Base-by-base conservation (phyloP, 2,888 invertebrate genomes). In the Pammene aurita region DNA sequence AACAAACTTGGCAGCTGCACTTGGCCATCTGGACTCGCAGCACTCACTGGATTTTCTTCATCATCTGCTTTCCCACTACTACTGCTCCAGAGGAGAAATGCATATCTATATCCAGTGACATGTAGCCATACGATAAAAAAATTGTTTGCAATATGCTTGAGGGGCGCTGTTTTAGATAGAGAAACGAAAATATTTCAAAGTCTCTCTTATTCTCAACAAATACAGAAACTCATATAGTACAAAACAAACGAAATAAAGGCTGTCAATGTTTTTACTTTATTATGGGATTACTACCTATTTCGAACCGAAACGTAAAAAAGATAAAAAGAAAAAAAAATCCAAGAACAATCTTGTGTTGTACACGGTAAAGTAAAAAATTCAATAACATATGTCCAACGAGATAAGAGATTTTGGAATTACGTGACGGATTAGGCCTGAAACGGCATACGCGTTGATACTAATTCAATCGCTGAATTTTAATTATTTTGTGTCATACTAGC, bases 251-350 rank as follows among this genome's bases (percentile, higher is more conserved):
- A 13, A 16, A 55, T 26, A 5, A 6, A 55, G 16, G 41, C n/a
- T 35, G 41, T 16, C 5, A 10, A 41, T 41, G 38, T 13, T 41
- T 41, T 16, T 56, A 16, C 13, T 42, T 42, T 42, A 42, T 35
- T 48, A 35, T 18, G n/a, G 55, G 16, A 56, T 65, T 48, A 65
- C n/a, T n/a, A 18, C 56, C 48, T 10, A 38, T 54, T 63, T 44
- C 34, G n/a, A 11, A 13, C 11, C 7, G 9, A 14, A 46, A 57
- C 46, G 56, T 48, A 56, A n/a, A n/a, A n/a, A n/a, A n/a, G n/a
- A n/a, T n/a, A n/a, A n/a, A n/a, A n/a, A n/a, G n/a, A n/a, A n/a
- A n/a, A n/a, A n/a, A n/a, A n/a, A n/a, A n/a, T 18, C 11, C 13
- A 41, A 57, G 41, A 18, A 0, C 14, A 13, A 42, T 13, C 11